Percentiles rank a stretch among this genome's conserved stretches.
Conservation (phyloP, 2,888 invertebrate species). For the Monopis laevigella region DNA sequence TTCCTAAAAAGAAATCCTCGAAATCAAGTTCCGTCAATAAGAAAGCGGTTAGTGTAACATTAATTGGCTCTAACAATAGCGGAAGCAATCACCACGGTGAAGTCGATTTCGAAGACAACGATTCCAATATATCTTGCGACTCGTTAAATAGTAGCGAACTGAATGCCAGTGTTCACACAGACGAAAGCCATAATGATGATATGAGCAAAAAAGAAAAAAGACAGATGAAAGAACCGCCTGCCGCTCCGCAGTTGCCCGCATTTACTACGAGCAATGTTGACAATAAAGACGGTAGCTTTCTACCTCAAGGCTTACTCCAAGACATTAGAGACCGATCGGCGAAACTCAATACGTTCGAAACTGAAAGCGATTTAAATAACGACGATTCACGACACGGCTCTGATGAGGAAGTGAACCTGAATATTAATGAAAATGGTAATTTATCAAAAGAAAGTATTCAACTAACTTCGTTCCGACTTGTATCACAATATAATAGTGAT, state of each 20-base stretch:
- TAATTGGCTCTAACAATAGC: constrained; percentile 63
- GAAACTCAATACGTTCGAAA: constrained; percentile 57
- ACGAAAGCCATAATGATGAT: constrained; percentile 55
- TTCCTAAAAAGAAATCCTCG: constrained; percentile 74
- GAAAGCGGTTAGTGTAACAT: constrained; percentile 64
- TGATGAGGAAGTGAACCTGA: constrained; percentile 43
- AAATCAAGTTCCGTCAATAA: constrained; percentile 56
- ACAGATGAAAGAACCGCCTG: constrained; percentile 34
- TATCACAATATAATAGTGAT: constrained; percentile 56
- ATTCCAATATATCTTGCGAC: constrained; percentile 83
- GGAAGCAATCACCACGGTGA: constrained; percentile 71
- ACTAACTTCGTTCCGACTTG: constrained; percentile 61
- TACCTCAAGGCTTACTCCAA: constrained; percentile 73
- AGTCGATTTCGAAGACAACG: constrained; percentile 76
- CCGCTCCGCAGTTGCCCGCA: constrained; percentile 40
- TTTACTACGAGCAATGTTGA: constrained; percentile 33
- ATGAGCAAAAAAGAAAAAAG: constrained; percentile 48
- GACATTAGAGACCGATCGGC: constrained; percentile 74
- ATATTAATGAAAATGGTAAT: constrained; percentile 57
- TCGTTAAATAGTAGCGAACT: constrained; percentile 80
- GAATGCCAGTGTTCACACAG: constrained; percentile 59
- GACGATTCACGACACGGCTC: constrained; percentile 27
- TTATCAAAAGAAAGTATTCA: constrained; percentile 57
- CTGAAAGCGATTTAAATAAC: constrained; percentile 44
- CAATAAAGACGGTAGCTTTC: constrained; percentile 56